These are phyloP conservation scores for Apodemus agrarius DNA, from an alignment of 2,797 vertebrate species.

Conservation along the genomic window DNA sequence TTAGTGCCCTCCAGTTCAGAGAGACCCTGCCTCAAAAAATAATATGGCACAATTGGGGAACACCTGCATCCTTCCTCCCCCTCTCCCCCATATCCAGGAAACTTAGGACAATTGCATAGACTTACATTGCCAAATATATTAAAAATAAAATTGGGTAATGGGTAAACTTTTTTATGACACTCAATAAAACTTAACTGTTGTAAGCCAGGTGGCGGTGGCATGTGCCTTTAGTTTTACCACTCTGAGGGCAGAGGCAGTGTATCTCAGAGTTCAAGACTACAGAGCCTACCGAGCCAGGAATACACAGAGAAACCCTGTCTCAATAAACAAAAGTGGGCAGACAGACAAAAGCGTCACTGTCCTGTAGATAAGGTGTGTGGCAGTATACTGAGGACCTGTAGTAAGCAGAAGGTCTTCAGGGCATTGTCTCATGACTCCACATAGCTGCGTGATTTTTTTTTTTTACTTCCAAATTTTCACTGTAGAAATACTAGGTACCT, in stretches of 20 bases:
- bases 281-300: background rate
- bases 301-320: background rate
- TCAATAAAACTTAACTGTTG: background rate
- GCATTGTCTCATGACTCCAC: conserved; percentile 7
- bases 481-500: conserved; percentile 37
- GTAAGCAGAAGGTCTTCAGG: background rate
- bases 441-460: background rate
- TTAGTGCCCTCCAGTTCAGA: background rate
- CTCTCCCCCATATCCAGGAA: background rate
- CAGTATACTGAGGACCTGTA: background rate
- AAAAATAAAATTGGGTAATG: background rate
- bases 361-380: background rate
- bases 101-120: conserved; percentile 41
- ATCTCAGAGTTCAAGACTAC: background rate
- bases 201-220: background rate
- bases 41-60: background rate
- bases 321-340: background rate
- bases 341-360: background rate
- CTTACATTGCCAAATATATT: conserved; percentile 37
- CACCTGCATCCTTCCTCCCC: background rate
- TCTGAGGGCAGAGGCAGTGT: background rate
- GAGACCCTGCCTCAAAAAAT: background rate
- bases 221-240: background rate
- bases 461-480: conserved; percentile 54
- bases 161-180: conserved; percentile 40